Percentiles rank a stretch among this genome's conserved stretches.
Evolutionary conservation across 2,113 vertebrate genomes (phyloP).

Genomic region (Podiceps cristatus): DNA sequence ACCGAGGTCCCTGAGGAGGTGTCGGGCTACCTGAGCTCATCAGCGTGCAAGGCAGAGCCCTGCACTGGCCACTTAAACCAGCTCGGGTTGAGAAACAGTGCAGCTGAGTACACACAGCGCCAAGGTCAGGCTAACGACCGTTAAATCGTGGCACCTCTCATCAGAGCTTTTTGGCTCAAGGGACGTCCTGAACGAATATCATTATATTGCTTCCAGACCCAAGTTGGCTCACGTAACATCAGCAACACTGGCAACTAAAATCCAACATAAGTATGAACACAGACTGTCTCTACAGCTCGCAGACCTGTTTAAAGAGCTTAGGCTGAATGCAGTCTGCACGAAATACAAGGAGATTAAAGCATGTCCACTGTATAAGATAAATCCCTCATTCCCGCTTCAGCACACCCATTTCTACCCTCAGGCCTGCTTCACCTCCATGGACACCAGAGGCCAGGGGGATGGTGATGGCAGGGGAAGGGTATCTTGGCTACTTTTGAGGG

Average conservation of each 20-base stretch:
- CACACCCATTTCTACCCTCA: background rate
- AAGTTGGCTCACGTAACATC: background rate
- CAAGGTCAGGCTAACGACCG: fast-evolving
- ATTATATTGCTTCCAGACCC: background rate
- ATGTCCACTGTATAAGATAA: background rate
- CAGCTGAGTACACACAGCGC: background rate
- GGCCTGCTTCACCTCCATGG: background rate
- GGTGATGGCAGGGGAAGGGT: background rate
- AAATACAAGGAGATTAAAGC: background rate
- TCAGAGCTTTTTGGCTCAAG: background rate
- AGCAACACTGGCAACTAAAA: background rate
- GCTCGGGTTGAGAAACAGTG: background rate
- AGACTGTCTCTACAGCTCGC: background rate
- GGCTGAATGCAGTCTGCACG: background rate
- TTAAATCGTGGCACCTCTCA: background rate
- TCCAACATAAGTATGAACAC: background rate
- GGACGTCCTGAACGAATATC: background rate
- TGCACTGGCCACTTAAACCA: background rate
- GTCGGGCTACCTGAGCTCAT: background rate
- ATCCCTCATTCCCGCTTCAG: background rate
- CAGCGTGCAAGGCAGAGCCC: background rate
- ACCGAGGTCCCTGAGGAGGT: background rate
- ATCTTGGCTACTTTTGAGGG: background rate
- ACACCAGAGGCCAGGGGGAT: background rate
- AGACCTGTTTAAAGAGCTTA: background rate